Conservation (phyloP, 2,888 invertebrate species). For the Hirtodrosophila cameraria region DNA sequence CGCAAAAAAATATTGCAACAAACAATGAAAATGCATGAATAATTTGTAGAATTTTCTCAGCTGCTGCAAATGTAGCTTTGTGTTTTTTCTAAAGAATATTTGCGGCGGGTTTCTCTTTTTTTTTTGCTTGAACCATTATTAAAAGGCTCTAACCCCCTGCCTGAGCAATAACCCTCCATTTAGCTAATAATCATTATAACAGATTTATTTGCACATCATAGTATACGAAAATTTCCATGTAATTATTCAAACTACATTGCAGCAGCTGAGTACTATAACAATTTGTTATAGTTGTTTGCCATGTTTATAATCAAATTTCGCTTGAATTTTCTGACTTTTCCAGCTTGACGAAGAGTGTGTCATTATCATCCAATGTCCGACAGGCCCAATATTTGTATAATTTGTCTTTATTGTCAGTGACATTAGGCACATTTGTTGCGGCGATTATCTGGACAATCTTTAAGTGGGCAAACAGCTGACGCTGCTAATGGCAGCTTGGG, state of each 20-base stretch:
- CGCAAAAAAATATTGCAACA: constrained; percentile 4
- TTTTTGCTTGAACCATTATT: background rate
- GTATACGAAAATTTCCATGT: constrained; percentile 8
- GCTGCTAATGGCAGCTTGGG: constrained; percentile 51
- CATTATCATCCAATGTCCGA: constrained; percentile 55
- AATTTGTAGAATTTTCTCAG: constrained; percentile 55
- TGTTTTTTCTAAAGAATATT: background rate
- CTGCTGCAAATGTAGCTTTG: constrained; percentile 35
- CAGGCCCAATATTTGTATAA: constrained; percentile 65
- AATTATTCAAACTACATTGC: constrained; percentile 36
- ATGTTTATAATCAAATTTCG: constrained; percentile 47
- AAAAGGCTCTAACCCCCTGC: background rate
- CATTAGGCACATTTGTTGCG: constrained; percentile 73
- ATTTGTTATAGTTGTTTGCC: background rate
- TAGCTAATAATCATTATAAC: constrained; percentile 23
- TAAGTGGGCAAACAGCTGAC: constrained; percentile 73
- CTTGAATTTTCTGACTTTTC: constrained; percentile 1
- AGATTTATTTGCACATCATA: constrained; percentile 9
- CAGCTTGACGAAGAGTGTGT: constrained; percentile 30
- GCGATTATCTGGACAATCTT: constrained; percentile 71
- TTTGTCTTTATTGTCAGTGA: constrained; percentile 73
- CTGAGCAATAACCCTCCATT: background rate
- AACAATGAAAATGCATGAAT: constrained; percentile 67
- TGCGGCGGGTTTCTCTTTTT: background rate
- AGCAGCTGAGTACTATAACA: constrained; percentile 11